Conservation (phyloP, 1,140 invertebrate species). For the Dinoponera quadriceps region DNA sequence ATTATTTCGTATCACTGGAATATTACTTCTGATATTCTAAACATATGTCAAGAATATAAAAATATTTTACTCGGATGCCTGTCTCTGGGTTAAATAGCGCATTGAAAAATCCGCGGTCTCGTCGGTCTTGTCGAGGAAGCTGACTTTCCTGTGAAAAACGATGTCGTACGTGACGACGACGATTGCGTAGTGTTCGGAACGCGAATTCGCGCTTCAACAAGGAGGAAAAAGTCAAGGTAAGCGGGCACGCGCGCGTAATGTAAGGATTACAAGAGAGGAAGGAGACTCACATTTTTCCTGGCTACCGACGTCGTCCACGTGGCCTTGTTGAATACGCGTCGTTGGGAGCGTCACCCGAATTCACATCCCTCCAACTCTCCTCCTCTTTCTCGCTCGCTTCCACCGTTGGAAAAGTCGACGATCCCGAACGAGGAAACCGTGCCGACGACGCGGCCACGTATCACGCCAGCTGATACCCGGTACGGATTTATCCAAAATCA, state of each 20-base stretch:
- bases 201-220: too few species aligned
- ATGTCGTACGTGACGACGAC: neutral
- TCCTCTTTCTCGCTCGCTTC: neutral
- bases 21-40: too few species aligned
- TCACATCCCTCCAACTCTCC: neutral
- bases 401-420: neutral
- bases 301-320: constrained; percentile 81
- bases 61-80: too few species aligned
- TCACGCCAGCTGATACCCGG: neutral
- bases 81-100: neutral
- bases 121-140: neutral
- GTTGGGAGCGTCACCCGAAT: constrained; percentile 28
- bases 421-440: neutral
- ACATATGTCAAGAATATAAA: too few species aligned
- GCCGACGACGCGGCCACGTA: constrained; percentile 11
- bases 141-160: constrained; percentile 33
- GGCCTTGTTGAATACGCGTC: constrained; percentile 71
- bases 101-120: neutral
- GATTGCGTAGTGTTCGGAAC: too few species aligned
- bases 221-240: constrained; percentile 6
- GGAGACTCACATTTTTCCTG: constrained; percentile 76
- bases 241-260: constrained; percentile 14
- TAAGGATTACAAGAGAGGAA: neutral
- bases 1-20: too few species aligned
- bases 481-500: too few species aligned